phyloP scores from a whole-genome alignment of 2,888 invertebrate species.

The Tetropium fuscum region DNA sequence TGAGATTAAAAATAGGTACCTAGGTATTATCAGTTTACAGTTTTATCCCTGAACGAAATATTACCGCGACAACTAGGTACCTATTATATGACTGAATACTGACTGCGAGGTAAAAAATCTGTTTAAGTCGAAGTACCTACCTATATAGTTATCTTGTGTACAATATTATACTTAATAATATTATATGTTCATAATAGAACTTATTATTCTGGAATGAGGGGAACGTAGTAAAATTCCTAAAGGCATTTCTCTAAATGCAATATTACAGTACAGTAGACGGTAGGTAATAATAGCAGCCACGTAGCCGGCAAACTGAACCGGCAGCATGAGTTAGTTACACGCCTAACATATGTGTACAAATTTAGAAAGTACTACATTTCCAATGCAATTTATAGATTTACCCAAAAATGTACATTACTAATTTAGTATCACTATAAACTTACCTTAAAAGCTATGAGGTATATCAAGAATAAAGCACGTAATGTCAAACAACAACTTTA shows the following conservation, averaged over 20 bases:
- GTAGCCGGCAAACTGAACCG: conserved; percentile 34
- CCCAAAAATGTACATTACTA: not conserved
- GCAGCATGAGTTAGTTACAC: conserved; percentile 32
- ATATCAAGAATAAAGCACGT: conserved; percentile 59
- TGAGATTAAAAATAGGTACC: no score
- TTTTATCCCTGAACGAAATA: no score
- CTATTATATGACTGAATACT: no score
- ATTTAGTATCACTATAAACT: conserved; percentile 33
- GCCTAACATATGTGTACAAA: conserved; percentile 27
- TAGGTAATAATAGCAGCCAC: conserved; percentile 24
- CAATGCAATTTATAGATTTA: not conserved
- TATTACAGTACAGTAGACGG: not conserved
- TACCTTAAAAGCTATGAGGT: conserved; percentile 60
- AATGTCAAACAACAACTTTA: conserved; percentile 34
- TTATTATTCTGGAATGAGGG: no score
- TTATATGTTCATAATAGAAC: no score
- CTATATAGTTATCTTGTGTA: no score
- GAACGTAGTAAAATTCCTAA: no score
- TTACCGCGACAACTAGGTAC: no score
- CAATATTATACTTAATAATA: no score
- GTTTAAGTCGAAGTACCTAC: no score
- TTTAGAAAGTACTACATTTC: conserved; percentile 12
- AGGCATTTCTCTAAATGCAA: conserved; percentile 3
- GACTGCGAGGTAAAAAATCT: no score
- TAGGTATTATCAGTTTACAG: no score